A percentile compares a stretch with the other conserved stretches of the same genome.
Conservation (phyloP, 1,140 invertebrate species). For the Acyrthosiphon pisum region DNA sequence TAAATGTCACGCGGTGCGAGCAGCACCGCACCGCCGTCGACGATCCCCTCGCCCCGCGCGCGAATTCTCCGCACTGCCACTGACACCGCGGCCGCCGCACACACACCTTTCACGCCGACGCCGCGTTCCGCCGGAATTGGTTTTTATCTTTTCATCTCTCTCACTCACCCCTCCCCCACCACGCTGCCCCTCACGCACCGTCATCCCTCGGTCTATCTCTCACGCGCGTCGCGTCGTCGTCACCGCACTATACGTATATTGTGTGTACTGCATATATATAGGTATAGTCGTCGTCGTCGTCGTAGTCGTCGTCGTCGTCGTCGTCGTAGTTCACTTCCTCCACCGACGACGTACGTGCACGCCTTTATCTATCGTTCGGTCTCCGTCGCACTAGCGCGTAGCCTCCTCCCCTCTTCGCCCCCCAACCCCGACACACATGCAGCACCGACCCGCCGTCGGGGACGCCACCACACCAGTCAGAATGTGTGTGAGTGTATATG, state of each 20-base stretch:
- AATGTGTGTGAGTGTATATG: background rate
- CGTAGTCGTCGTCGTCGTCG: too few relatives aligned
- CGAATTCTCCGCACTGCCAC: background rate
- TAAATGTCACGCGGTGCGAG: constrained; percentile 47
- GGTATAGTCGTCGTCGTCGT: background rate
- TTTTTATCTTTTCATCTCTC: constrained; percentile 7
- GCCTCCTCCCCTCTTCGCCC: too few relatives aligned
- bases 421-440: too few relatives aligned
- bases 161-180: background rate
- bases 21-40: background rate
- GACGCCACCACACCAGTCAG: background rate
- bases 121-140: constrained; percentile 24
- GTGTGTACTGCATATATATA: background rate
- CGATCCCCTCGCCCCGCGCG: background rate
- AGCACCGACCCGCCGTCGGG: background rate
- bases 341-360: background rate
- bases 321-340: background rate
- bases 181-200: background rate
- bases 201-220: background rate
- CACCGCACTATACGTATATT: background rate
- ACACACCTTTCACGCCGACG: background rate
- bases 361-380: background rate
- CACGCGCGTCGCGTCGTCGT: background rate
- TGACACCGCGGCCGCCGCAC: background rate
- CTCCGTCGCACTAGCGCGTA: background rate